Conservation (phyloP, 2,888 invertebrate genomes). For the Orchesellides sinensis region DNA sequence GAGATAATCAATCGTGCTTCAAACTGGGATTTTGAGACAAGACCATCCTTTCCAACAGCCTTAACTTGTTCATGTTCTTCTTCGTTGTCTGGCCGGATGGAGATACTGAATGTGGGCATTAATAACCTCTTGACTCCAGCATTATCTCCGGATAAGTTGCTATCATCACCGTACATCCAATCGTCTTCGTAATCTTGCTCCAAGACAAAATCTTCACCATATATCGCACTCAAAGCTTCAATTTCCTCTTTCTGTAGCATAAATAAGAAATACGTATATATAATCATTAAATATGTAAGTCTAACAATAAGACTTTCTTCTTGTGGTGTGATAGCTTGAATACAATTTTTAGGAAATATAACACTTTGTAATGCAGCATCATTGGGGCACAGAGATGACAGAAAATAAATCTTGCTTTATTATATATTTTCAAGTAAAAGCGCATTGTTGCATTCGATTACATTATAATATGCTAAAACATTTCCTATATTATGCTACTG, state of each 20-base stretch:
- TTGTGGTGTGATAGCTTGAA: too few relatives aligned
- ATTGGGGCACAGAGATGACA: too few relatives aligned
- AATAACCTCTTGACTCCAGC: not conserved
- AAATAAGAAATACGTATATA: not conserved
- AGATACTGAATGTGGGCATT: constrained; percentile 79
- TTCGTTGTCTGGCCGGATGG: constrained; percentile 76
- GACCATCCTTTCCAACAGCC: not conserved
- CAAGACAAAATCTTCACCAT: constrained; percentile 83
- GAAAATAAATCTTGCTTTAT: too few relatives aligned
- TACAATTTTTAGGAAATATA: too few relatives aligned
- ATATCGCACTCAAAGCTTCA: constrained; percentile 85
- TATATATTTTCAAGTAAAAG: too few relatives aligned
- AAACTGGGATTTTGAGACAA: not conserved
- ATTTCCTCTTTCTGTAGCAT: constrained; percentile 82
- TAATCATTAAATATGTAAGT: too few relatives aligned
- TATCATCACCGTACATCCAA: constrained; percentile 64
- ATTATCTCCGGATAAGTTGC: not conserved
- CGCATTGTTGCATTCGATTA: too few relatives aligned
- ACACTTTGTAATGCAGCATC: too few relatives aligned
- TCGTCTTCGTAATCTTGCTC: constrained; percentile 76
- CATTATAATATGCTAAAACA: too few relatives aligned
- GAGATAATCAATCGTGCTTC: constrained; percentile 82
- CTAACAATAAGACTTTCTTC: too few relatives aligned
- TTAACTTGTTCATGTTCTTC: constrained; percentile 78
- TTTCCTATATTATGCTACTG: too few relatives aligned